phyloP scores from a whole-genome alignment of 1,140 invertebrate species.

The Euura saliciscinereae region DNA sequence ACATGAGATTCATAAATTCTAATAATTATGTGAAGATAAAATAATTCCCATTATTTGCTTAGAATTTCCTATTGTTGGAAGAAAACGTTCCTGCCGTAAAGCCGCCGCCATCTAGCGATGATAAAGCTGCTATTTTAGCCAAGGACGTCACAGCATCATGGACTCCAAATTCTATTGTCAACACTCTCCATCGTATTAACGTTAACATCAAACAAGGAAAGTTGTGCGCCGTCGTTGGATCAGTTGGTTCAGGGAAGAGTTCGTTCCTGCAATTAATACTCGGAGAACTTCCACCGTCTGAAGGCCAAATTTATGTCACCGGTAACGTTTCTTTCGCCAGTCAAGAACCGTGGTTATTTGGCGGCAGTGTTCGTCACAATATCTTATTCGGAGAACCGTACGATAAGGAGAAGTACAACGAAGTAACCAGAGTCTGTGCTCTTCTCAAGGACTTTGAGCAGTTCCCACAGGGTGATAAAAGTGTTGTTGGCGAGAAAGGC shows the following conservation, averaged over 20 bases:
- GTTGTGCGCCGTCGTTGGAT: constrained; percentile 75
- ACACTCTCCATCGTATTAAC: constrained; percentile 68
- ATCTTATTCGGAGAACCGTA: constrained; percentile 79
- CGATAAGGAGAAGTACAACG: constrained; percentile 68
- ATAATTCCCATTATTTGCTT: constrained; percentile 13
- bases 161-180: constrained; percentile 63
- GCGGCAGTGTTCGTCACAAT: constrained; percentile 72
- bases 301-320: constrained; percentile 67
- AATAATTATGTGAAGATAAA: background rate
- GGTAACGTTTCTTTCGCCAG: constrained; percentile 74
- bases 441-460: constrained; percentile 68
- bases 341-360: constrained; percentile 79
- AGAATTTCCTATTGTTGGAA: constrained; percentile 56
- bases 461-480: constrained; percentile 63
- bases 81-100: constrained; percentile 50
- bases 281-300: constrained; percentile 68
- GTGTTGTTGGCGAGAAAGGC: constrained; percentile 80
- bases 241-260: constrained; percentile 82
- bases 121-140: constrained; percentile 52
- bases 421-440: constrained; percentile 61
- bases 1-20: background rate
- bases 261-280: constrained; percentile 77
- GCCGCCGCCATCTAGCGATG: constrained; percentile 30
- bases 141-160: constrained; percentile 66
- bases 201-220: constrained; percentile 67